Evolutionary conservation across 2,797 vertebrate species (phyloP).

Genomic region (Mallotus villosus): DNA sequence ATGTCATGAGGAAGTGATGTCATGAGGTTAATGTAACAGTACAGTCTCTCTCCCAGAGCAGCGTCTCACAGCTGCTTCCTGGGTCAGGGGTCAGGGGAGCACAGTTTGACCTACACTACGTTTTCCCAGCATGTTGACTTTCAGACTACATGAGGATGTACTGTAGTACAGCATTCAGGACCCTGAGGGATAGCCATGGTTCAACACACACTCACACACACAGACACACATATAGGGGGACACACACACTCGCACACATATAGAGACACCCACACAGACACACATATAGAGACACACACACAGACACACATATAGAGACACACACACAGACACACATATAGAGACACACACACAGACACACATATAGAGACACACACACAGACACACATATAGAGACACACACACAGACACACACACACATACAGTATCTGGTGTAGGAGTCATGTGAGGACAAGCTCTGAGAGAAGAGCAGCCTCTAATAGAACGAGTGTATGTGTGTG

Average conservation of each 20-base stretch:
- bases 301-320: background rate
- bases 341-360: background rate
- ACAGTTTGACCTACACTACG: background rate
- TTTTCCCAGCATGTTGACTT: constrained; percentile 1
- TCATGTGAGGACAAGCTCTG: background rate
- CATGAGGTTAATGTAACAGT: background rate
- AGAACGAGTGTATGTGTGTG: too few relatives aligned
- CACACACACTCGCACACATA: background rate
- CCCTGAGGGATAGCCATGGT: background rate
- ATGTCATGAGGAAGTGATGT: background rate
- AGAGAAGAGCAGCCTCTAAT: background rate
- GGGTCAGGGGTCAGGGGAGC: background rate
- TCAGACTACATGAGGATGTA: background rate
- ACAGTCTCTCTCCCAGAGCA: background rate
- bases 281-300: background rate
- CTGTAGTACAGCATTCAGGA: constrained; percentile 1
- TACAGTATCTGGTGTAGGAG: background rate
- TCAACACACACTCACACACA: background rate
- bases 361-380: too few relatives aligned
- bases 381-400: background rate
- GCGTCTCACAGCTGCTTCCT: background rate
- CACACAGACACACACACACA: background rate
- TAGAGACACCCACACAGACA: too few relatives aligned
- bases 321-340: background rate
- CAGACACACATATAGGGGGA: background rate